Base-by-base conservation (phyloP, 2,113 vertebrate genomes). In the Butastur rufipennis region DNA sequence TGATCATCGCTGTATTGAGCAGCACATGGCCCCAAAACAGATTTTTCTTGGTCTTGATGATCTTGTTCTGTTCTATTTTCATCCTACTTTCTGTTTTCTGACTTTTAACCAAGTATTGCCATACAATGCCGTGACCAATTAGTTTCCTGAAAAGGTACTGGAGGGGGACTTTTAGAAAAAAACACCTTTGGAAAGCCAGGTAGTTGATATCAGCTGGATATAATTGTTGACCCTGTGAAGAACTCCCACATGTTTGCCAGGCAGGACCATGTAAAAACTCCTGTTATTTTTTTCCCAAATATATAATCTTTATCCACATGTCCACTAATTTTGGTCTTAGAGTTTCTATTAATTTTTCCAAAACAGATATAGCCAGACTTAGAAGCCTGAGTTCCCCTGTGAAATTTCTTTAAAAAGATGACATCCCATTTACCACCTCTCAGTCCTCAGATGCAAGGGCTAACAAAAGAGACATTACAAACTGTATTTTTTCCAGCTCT, bases 401-500 rank as follows among this genome's bases (percentile, higher is more conserved):
- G 27, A 82, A 80, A 73, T 59, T 58, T 55, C 15, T 53, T 75
- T 10, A 5, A 79, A 78, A 84, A 61, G 11, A 5, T 68, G 16
- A 7, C 11, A 36, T 55, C 19, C 5, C 3, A 0, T 86, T 94
- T 77, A 13, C 20, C 7, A 65, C 7, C 12, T 61, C 53, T 79
- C 7, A 18, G n/a, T 59, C 18, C 23, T 92, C 43, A 82, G 26
- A 31, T 50, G 14, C 45, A 27, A 56, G 15, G 9, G 26, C 7
- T 71, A 71, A 50, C 10, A 43, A 48, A 80, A 81, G 22, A 59
- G 10, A 75, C 3, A 45, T 31, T 79, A 21, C 7, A 59, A 74
- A 7, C 6, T 6, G 11, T 1, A 3, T 2, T 12, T 15, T 65
- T 45, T 27, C 2, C 23, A 58, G 7, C 5, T 79, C 1, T 63